These are phyloP conservation scores for Brienomyrus brachyistius DNA, from an alignment of 2,113 vertebrate species.

Conservation along the genomic window DNA sequence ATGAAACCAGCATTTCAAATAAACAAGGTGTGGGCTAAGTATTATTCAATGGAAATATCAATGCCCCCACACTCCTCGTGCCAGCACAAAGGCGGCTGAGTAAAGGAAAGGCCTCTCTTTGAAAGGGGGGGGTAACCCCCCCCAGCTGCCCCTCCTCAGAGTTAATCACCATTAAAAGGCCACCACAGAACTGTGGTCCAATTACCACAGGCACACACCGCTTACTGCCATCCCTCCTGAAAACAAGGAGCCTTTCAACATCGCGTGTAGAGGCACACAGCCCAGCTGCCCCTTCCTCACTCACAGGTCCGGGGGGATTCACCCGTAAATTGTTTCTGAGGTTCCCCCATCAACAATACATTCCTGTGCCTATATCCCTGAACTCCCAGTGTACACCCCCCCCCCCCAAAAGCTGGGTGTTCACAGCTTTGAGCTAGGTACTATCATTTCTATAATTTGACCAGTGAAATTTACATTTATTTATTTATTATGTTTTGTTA, in stretches of 20 bases:
- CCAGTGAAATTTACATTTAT: background rate
- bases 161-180: constrained; percentile 56
- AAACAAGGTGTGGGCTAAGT: background rate
- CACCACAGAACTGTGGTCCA: constrained; percentile 63
- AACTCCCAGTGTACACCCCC: background rate
- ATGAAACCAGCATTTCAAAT: background rate
- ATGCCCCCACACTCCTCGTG: background rate
- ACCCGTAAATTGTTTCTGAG: constrained; percentile 66
- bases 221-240: constrained; percentile 40
- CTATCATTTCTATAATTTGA: constrained; percentile 6
- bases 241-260: constrained; percentile 59
- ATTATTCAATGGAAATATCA: background rate
- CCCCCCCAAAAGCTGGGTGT: background rate
- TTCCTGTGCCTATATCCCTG: background rate
- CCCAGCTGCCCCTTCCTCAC: constrained; percentile 58
- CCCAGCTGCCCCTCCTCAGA: constrained; percentile 40
- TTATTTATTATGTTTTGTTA: background rate
- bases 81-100: background rate
- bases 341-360: constrained; percentile 45
- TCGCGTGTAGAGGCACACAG: constrained; percentile 68
- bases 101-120: constrained; percentile 17
- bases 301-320: constrained; percentile 63
- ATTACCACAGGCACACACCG: constrained; percentile 52
- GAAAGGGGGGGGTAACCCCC: constrained; percentile 34
- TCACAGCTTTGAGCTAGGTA: background rate